These are phyloP conservation scores for Gallirallus australis DNA, from an alignment of 2,797 vertebrate genomes.

Conservation along the genomic window DNA sequence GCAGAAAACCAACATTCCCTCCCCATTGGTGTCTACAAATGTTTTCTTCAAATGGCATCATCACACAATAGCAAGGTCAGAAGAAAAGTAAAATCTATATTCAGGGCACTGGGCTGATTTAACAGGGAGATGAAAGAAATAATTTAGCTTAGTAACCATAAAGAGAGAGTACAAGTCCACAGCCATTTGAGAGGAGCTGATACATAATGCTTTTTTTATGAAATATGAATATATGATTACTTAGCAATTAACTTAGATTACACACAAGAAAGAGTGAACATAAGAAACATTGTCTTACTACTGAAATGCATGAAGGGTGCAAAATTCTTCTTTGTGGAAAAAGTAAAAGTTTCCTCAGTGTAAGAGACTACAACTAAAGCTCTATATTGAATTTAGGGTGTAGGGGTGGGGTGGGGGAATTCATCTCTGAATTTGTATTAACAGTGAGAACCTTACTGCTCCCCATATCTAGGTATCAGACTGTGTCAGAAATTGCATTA, in stretches of 20 bases:
- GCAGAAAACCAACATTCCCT: neutral
- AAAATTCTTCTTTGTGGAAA: neutral
- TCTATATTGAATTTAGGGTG: neutral
- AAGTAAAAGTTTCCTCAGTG: neutral
- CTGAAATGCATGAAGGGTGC: neutral
- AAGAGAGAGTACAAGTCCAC: neutral
- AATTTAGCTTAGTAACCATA: neutral
- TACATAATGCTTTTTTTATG: neutral
- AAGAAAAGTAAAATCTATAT: neutral
- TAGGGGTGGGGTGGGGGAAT: neutral
- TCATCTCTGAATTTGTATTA: neutral
- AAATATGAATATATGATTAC: neutral
- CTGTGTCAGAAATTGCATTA: neutral
- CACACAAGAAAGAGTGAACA: neutral
- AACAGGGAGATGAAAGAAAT: neutral
- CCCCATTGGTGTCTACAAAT: neutral
- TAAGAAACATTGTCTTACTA: neutral
- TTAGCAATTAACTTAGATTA: neutral
- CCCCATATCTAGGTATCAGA: neutral
- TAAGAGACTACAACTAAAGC: neutral
- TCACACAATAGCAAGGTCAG: neutral
- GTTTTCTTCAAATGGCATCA: neutral
- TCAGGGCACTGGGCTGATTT: neutral
- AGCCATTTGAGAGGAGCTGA: neutral
- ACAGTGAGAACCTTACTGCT: neutral